phyloP scores from a whole-genome alignment of 92 coral and sea anemone genomes.

The Porites divaricata region DNA sequence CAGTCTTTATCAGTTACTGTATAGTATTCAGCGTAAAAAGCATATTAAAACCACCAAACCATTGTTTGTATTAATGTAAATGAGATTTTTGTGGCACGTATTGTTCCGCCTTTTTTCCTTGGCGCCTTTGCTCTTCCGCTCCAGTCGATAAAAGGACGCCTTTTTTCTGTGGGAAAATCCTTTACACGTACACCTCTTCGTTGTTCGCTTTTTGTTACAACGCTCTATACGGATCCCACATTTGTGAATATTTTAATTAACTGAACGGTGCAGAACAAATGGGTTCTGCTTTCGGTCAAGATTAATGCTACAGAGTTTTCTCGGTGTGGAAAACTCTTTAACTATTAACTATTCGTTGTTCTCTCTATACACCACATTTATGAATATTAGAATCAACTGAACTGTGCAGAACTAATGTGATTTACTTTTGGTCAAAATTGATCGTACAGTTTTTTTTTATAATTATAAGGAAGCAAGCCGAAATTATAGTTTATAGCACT shows the following conservation, averaged over 20 bases:
- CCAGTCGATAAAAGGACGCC: conserved; percentile 26
- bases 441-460: neutral
- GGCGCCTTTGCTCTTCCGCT: conserved; percentile 46
- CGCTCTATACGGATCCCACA: neutral
- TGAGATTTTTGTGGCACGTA: conserved; percentile 10
- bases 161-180: neutral
- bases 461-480: neutral
- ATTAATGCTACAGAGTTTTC: neutral
- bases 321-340: too few species aligned
- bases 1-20: conserved; percentile 14
- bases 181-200: neutral
- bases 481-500: too few species aligned
- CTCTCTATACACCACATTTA: too few species aligned
- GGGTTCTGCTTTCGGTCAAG: neutral
- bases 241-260: too few species aligned
- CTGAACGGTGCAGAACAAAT: neutral
- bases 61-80: conserved; percentile 26
- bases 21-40: conserved; percentile 1
- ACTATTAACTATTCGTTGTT: too few species aligned
- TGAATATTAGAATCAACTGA: neutral
- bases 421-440: neutral
- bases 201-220: neutral
- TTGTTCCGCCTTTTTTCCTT: conserved; percentile 12
- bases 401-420: neutral
- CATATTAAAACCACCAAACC: conserved; percentile 31